Evolutionary conservation across 2,113 vertebrate species (phyloP), one percentile per base, ranked within the genome.

Genomic region (Callocephalon fimbriatum): DNA sequence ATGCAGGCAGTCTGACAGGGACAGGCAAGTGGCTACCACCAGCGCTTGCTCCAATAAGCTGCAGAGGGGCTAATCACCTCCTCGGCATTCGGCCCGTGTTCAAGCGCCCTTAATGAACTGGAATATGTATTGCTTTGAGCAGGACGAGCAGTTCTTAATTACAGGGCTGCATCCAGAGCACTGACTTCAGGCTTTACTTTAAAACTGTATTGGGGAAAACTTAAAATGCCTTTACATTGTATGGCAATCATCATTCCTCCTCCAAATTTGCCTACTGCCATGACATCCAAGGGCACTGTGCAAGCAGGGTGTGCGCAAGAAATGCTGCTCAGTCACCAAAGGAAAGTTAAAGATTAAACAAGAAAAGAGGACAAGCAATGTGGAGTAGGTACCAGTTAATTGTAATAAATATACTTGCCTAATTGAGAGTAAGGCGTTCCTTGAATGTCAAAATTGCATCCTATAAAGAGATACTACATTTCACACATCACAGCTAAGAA

Each of bases 381-480:
- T 1, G 18, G 81, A 32, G 68, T 13, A 80, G 61, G 91, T 47
- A 48, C 58, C 77, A 68, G 90, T 61, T 22, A 96, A 92, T 54
- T 32, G 88, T 81, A 89, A 81, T 77, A 86, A 89, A 90, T 83
- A 97, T 98, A 98, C 98, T 98, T 98, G 98, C 98, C 98, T 97
- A 98, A 97, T 98, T 98, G 98, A 94, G 98, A 98, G 96, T 97
- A 98, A 97, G 98, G 98, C 94, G 98, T 91, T 93, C 98, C 97
- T 94, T 98, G 98, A 77, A 98, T 93, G 91, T 98, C 98, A 98
- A 98, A 98, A 98, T 77, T 98, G 98, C 97, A 98, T 90, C 98
- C 98, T 98, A 98, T 27, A 98, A 98, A 98, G 97, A 98, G 97
- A 98, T 97, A 98, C 98, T 98, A 80, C 94, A 96, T 97, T 98